Evolutionary conservation across 2,888 invertebrate species (phyloP), one percentile per base, ranked within the genome.

Genomic region (Eupithecia centaureata): DNA sequence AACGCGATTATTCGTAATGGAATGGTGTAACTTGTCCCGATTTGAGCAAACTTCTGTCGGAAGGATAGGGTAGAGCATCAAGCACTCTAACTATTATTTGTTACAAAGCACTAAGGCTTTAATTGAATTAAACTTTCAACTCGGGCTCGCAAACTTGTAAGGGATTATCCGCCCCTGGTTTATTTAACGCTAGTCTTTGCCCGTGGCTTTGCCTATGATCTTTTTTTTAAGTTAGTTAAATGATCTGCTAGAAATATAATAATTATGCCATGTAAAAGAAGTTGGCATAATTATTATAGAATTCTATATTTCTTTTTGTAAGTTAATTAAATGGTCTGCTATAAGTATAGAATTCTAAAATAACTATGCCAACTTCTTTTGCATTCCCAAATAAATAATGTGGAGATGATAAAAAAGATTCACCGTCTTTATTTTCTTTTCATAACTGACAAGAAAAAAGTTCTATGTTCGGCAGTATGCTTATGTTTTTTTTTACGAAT

Each of bases 51-150:
- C n/a, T 38, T 38, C n/a, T 38, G 5, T n/a, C 5, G 1, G n/a
- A 3, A 51, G 18, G 10, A 22, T 7, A 25, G 47, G 47, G 12
- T 51, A 51, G 25, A 51, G 18, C 47, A 51, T 18, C 22, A 27
- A 27, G 27, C 25, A 33, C n/a, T 33, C 47, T 4, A 12, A 22
- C 47, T 47, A 47, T 22, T 47, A 18, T 35, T 33, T 25, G 33
- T 58, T 22, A 33, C 58, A 52, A 52, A 12, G 56, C 32, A 18
- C 25, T 64, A 68, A 51, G 8, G 58, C 28, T 18, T 38, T 52
- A 63, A 51, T 57, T 54, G 28, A 62, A 52, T 68, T 27, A 62
- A 52, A 52, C 27, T 52, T 27, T 18, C 4, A 52, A 10, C 52
- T 51, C 25, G 5, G 51, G 25, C 27, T 47, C 3, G 47, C 52